Percentiles rank a stretch among this genome's conserved stretches.
phyloP scores from a whole-genome alignment of 2,888 invertebrate genomes.

The Drosophila flavopinicola region DNA sequence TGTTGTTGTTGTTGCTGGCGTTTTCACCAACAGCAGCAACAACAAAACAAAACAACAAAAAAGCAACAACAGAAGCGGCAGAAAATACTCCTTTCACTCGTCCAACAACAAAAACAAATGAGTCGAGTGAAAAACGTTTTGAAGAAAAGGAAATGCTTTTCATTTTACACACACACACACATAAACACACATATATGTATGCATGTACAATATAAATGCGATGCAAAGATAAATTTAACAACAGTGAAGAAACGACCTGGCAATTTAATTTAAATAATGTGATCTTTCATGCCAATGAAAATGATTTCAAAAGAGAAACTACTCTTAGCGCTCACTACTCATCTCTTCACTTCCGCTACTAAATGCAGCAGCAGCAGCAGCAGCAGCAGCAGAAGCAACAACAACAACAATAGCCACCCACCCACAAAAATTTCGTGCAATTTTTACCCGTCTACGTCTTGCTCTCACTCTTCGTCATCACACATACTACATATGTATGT shows the following conservation, averaged over 20 bases:
- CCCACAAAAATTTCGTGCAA: slow-evolving; percentile 39
- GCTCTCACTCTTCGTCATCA: slow-evolving; percentile 13
- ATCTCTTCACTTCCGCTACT: slow-evolving; percentile 66
- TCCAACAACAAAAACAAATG: slow-evolving; percentile 51
- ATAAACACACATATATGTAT: background rate
- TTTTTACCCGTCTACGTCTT: slow-evolving; percentile 40
- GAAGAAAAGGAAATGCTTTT: slow-evolving; percentile 76
- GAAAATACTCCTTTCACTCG: slow-evolving; percentile 74
- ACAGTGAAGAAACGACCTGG: slow-evolving; percentile 44
- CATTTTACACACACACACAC: slow-evolving; percentile 48
- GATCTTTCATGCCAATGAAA: slow-evolving; percentile 79
- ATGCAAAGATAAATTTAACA: slow-evolving; percentile 64
- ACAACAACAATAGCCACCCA: slow-evolving; percentile 38
- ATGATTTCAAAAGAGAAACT: slow-evolving; percentile 77
- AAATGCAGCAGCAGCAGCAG: slow-evolving; percentile 51
- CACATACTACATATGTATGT: background rate
- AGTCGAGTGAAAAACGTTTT: slow-evolving; percentile 70
- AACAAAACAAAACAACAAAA: slow-evolving; percentile 39
- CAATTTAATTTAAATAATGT: slow-evolving; percentile 82
- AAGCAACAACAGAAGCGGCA: too few relatives aligned
- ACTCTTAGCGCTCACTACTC: slow-evolving; percentile 35
- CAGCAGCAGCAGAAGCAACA: slow-evolving; percentile 22
- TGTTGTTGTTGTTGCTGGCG: slow-evolving; percentile 43
- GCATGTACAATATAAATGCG: slow-evolving; percentile 23
- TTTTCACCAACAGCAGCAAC: slow-evolving; percentile 67